Percentiles rank a stretch among this genome's conserved stretches.
Conservation (phyloP, 2,888 invertebrate genomes). For the Leucoptera coffeella region DNA sequence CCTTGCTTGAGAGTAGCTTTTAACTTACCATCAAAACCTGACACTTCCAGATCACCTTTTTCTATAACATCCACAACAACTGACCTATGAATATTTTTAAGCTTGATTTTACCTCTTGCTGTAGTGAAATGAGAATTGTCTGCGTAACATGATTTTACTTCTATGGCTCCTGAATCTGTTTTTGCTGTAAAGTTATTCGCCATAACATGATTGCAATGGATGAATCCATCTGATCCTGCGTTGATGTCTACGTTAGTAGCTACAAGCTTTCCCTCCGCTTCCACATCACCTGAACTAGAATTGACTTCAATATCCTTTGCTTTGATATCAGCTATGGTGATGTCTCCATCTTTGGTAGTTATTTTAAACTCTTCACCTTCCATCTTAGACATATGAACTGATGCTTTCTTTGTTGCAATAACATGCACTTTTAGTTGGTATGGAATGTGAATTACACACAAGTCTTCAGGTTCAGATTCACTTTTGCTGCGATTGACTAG, state of each 20-base stretch:
- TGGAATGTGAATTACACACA: conserved; percentile 42
- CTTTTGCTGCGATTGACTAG: conserved; percentile 36
- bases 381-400: conserved; percentile 28
- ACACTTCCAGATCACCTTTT: conserved; percentile 35
- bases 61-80: conserved; percentile 43
- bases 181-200: conserved; percentile 23
- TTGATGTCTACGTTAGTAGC: conserved; percentile 32
- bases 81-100: conserved; percentile 29
- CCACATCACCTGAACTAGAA: conserved; percentile 25
- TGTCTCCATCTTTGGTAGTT: conserved; percentile 33
- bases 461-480: conserved; percentile 28
- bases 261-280: conserved; percentile 27
- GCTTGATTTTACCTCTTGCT: conserved; percentile 32
- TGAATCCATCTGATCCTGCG: conserved; percentile 28
- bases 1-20: conserved; percentile 43
- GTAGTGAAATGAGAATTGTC: conserved; percentile 42
- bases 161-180: conserved; percentile 34
- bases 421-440: conserved; percentile 40
- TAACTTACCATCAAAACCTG: conserved; percentile 33
- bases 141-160: conserved; percentile 39
- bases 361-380: conserved; percentile 39
- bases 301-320: conserved; percentile 34
- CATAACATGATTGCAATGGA: conserved; percentile 39
- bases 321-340: conserved; percentile 28
- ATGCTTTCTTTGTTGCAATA: conserved; percentile 32